Percentiles rank a stretch among this genome's conserved stretches.
phyloP scores from a whole-genome alignment of 2,888 invertebrate genomes.

The Lasioglossum figueresi region DNA sequence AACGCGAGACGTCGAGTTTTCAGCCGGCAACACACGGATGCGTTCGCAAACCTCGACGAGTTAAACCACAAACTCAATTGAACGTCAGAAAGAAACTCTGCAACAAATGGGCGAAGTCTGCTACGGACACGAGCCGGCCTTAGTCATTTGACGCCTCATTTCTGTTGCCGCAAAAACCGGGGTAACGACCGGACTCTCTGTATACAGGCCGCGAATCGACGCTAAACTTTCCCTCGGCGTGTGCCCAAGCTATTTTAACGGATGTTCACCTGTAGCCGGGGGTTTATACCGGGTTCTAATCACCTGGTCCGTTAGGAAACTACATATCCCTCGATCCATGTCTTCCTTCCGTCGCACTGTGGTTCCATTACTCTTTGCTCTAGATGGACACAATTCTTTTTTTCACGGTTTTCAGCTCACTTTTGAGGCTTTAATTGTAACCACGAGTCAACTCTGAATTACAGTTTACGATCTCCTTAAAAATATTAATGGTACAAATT shows the following conservation, averaged over 20 bases:
- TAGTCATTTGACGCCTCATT: conserved; percentile 78
- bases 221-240: conserved; percentile 36
- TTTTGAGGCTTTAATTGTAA: too few species aligned
- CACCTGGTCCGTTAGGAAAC: background rate
- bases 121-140: conserved; percentile 67
- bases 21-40: conserved; percentile 64
- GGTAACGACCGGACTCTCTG: conserved; percentile 69
- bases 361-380: background rate
- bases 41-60: conserved; percentile 69
- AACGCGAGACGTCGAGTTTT: conserved; percentile 39
- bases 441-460: too few species aligned
- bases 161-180: conserved; percentile 71
- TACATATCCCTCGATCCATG: background rate
- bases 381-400: background rate
- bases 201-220: conserved; percentile 62
- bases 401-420: too few species aligned
- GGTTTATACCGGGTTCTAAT: background rate
- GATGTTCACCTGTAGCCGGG: conserved; percentile 19
- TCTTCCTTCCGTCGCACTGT: background rate
- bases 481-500: too few species aligned
- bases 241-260: conserved; percentile 31
- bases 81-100: conserved; percentile 75
- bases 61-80: conserved; percentile 74
- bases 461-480: too few species aligned
- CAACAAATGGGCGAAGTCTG: conserved; percentile 75